Percentiles rank a stretch among this genome's conserved stretches.
Evolutionary conservation across 2,797 vertebrate genomes (phyloP).

Genomic region (Phataginus tricuspis): DNA sequence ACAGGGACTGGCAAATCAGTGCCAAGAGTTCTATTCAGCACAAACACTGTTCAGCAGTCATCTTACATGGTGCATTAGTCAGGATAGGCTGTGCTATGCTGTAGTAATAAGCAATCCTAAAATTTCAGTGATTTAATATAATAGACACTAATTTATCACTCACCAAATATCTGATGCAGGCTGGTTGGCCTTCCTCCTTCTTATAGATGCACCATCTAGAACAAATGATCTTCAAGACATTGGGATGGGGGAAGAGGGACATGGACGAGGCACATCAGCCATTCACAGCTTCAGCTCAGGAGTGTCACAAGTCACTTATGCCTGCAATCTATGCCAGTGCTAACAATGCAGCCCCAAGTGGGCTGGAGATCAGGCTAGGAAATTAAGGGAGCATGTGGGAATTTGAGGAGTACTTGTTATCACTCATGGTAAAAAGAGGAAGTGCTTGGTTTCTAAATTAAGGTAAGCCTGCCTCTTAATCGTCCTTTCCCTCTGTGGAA

Average conservation of each 20-base stretch:
- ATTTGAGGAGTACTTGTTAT: neutral
- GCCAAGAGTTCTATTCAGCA: neutral
- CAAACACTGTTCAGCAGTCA: neutral
- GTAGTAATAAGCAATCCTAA: constrained; percentile 17
- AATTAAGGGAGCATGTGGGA: neutral
- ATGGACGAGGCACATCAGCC: neutral
- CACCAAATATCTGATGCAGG: neutral
- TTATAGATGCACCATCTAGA: neutral
- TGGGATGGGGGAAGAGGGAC: neutral
- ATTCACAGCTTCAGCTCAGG: neutral
- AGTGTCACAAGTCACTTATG: neutral
- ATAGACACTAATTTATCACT: neutral
- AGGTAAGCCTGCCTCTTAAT: neutral
- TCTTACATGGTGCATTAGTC: neutral
- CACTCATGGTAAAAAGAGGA: neutral
- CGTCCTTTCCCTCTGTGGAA: neutral
- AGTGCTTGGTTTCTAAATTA: neutral
- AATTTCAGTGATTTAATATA: neutral
- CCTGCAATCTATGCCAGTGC: neutral
- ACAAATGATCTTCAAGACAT: neutral
- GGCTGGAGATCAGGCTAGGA: neutral
- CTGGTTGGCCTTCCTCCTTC: neutral
- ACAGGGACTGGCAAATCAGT: neutral
- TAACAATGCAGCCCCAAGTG: neutral
- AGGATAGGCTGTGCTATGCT: neutral